Conservation (phyloP, 2,113 vertebrate genomes). For the Psophia crepitans region DNA sequence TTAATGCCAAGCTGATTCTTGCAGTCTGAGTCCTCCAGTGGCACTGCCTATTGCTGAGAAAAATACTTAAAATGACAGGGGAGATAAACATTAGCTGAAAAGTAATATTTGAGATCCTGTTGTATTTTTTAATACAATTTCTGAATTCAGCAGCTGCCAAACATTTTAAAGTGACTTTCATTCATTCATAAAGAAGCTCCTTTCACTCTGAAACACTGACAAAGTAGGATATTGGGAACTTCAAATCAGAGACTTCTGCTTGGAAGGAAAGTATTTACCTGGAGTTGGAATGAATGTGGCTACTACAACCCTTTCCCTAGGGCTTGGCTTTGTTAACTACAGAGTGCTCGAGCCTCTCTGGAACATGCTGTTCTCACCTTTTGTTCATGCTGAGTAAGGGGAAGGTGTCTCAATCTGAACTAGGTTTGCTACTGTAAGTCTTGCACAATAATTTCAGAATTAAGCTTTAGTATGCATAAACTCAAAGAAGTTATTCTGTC, state of each 20-base stretch:
- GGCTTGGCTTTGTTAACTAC: neutral
- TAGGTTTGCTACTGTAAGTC: neutral
- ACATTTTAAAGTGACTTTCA: neutral
- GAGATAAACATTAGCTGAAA: neutral
- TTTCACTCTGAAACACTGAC: neutral
- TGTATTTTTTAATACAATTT: neutral
- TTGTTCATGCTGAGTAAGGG: neutral
- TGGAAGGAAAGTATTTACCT: neutral
- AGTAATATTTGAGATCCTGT: neutral
- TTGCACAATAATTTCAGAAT: neutral
- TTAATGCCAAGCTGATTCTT: neutral
- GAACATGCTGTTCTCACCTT: neutral
- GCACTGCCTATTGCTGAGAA: neutral
- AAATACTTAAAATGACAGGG: neutral
- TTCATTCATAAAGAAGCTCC: neutral
- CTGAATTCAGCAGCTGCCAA: neutral
- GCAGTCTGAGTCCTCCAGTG: neutral
- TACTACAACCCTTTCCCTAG: neutral
- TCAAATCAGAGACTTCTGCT: neutral
- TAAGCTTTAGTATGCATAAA: neutral
- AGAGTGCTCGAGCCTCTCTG: neutral
- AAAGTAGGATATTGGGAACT: neutral
- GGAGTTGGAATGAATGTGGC: neutral
- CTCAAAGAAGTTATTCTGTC: slow-evolving; percentile 28
- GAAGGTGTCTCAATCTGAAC: neutral